phyloP scores from a whole-genome alignment of 2,888 invertebrate species.

The Orthosia gracilis region DNA sequence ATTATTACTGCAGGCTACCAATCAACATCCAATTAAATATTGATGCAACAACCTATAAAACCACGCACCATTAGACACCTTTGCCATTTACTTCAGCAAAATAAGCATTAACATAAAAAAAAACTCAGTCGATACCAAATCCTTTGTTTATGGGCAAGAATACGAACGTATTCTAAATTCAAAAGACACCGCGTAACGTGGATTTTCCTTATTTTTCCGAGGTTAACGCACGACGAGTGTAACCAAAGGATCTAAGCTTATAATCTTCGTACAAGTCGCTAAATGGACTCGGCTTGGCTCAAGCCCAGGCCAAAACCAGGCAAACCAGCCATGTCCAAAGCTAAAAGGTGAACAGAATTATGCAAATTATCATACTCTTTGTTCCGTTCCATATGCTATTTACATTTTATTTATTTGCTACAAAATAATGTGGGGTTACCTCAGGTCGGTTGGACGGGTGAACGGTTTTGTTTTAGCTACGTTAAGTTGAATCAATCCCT shows the following conservation, averaged over 20 bases:
- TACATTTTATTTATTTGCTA: conserved; percentile 88
- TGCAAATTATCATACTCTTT: conserved; percentile 89
- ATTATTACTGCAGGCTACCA: not conserved
- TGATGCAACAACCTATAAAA: not conserved
- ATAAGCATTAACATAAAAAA: conserved; percentile 13
- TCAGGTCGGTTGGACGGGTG: conserved; percentile 70
- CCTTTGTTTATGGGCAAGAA: conserved; percentile 41
- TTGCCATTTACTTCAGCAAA: conserved; percentile 1
- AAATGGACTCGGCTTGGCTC: conserved; percentile 88
- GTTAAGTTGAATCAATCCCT: conserved; percentile 71
- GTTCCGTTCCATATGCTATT: conserved; percentile 85
- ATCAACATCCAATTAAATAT: conserved; percentile 10
- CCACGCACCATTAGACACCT: conserved; percentile 10
- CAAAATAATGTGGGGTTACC: conserved; percentile 80
- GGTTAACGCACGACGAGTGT: conserved; percentile 52
- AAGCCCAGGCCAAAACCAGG: conserved; percentile 80
- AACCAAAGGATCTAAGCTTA: conserved; percentile 82
- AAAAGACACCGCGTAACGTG: conserved; percentile 31
- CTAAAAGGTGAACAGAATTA: conserved; percentile 89
- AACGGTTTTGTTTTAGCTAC: conserved; percentile 76
- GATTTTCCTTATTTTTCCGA: conserved; percentile 54
- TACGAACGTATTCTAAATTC: conserved; percentile 44
- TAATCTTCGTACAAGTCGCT: conserved; percentile 83
- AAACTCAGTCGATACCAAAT: conserved; percentile 48
- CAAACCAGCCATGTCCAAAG: conserved; percentile 79